Conservation (phyloP, 2,888 invertebrate genomes). For the Electrophaes corylata region DNA sequence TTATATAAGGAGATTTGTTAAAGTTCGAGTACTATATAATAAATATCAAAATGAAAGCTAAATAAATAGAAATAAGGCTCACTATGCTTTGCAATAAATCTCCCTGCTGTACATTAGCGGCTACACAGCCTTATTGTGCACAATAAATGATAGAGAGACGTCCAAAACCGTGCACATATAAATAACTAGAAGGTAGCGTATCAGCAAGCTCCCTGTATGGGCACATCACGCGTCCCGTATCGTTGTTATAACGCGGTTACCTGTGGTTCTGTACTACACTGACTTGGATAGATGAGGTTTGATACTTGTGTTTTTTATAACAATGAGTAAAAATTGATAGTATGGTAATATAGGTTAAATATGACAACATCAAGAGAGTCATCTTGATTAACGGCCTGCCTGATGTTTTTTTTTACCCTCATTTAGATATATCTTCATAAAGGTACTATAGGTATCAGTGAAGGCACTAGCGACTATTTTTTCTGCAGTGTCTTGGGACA, state of each 20-base stretch:
- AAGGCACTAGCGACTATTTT: no score
- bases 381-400: no score
- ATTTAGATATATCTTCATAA: no score
- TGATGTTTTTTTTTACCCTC: no score
- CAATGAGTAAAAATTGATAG: no score
- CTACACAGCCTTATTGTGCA: slow-evolving; percentile 4
- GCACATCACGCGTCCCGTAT: slow-evolving; percentile 75
- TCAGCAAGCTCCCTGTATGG: slow-evolving; percentile 62
- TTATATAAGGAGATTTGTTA: not conserved
- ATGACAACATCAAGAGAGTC: no score
- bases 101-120: slow-evolving; percentile 10
- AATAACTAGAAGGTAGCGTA: slow-evolving; percentile 35
- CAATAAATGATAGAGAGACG: slow-evolving; percentile 30
- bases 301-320: slow-evolving; percentile 43
- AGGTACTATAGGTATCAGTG: no score
- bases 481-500: no score
- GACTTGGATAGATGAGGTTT: slow-evolving; percentile 47
- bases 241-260: slow-evolving; percentile 75
- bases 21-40: not conserved
- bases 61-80: not conserved
- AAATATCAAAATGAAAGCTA: not conserved
- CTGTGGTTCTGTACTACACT: slow-evolving; percentile 58
- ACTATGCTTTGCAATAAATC: not conserved
- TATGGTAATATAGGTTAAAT: no score
- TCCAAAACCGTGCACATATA: slow-evolving; percentile 29